These are phyloP conservation scores for Morbakka virulenta DNA, from an alignment of 30 jellyfish, hydroid and myxozoan species.

Conservation along the genomic window DNA sequence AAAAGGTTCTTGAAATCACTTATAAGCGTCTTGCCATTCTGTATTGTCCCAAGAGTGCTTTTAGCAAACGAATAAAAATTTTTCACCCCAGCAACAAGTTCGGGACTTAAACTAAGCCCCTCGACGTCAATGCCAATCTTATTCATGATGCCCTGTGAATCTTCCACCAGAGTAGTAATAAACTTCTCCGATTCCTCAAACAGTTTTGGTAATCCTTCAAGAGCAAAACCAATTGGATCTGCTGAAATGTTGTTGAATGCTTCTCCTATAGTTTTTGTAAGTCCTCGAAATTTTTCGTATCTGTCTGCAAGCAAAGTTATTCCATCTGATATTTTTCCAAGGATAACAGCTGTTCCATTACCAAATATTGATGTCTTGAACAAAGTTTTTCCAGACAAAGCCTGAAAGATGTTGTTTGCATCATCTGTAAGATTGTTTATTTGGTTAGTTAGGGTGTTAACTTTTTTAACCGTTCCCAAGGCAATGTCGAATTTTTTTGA, in stretches of 20 bases:
- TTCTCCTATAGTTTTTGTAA: conserved; percentile 65
- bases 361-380: conserved; percentile 68
- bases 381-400: conserved; percentile 69
- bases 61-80: conserved; percentile 71
- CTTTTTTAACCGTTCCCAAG: conserved; percentile 22
- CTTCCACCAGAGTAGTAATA: conserved; percentile 39
- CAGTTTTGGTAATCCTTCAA: conserved; percentile 79
- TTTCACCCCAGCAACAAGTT: conserved; percentile 77
- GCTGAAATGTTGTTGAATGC: conserved; percentile 75
- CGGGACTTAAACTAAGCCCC: conserved; percentile 53
- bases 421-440: conserved; percentile 64
- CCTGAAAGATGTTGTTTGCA: conserved; percentile 47
- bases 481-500: conserved; percentile 51
- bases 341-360: conserved; percentile 45
- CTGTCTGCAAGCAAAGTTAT: conserved; percentile 75
- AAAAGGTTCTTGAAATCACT: conserved; percentile 57
- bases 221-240: conserved; percentile 85
- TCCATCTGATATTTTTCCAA: conserved; percentile 65
- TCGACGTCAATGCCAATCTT: conserved; percentile 67
- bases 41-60: conserved; percentile 72
- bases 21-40: conserved; percentile 65
- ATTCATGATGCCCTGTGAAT: conserved; percentile 62
- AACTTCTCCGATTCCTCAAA: conserved; percentile 58
- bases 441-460: conserved; percentile 53
- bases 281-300: conserved; percentile 66